Evolutionary conservation across 2,113 vertebrate genomes (phyloP).

Genomic region (Dendrocopos noguchii): DNA sequence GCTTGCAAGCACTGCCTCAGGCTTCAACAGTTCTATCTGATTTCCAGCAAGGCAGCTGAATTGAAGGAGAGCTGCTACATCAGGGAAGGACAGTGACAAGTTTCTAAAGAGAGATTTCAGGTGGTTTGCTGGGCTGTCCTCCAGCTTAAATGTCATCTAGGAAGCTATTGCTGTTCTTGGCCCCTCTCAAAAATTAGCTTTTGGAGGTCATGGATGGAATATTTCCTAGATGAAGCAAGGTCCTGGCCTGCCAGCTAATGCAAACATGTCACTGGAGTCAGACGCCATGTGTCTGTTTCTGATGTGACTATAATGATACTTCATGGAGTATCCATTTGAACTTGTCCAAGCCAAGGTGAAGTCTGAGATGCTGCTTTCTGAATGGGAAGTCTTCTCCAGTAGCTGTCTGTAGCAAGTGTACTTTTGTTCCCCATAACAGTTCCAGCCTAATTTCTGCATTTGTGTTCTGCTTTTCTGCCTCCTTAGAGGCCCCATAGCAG

Average conservation of each 20-base stretch:
- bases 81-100: neutral
- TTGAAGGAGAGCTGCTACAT: slow-evolving; percentile 15
- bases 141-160: neutral
- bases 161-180: neutral
- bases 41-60: slow-evolving; percentile 35
- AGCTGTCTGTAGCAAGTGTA: neutral
- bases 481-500: neutral
- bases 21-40: slow-evolving; percentile 15
- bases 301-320: neutral
- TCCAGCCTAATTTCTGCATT: neutral
- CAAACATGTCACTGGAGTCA: neutral
- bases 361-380: neutral
- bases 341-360: neutral
- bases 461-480: neutral
- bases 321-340: neutral
- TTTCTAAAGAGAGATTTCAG: slow-evolving; percentile 17
- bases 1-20: slow-evolving; percentile 3
- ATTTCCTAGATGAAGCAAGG: neutral
- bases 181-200: neutral
- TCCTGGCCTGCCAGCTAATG: neutral
- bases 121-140: neutral
- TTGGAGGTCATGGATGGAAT: neutral
- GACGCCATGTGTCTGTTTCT: neutral
- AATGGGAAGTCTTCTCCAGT: neutral
- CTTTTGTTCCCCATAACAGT: neutral